A percentile compares a stretch with the other conserved stretches of the same genome.
These are phyloP conservation scores for Burhinus oedicnemus DNA, from an alignment of 2,113 vertebrate species.

Conservation along the genomic window DNA sequence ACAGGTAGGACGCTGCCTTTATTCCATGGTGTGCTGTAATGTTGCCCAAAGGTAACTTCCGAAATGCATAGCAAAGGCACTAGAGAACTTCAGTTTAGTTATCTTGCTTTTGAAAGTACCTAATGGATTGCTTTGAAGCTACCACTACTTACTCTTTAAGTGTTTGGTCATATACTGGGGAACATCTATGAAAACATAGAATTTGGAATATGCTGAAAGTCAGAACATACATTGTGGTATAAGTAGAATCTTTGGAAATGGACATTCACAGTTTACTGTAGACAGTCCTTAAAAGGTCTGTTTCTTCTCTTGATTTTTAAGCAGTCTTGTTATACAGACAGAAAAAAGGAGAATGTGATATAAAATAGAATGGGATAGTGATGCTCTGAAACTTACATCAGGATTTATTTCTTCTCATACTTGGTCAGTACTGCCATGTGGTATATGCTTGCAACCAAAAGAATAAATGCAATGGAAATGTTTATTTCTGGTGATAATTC, in stretches of 20 bases:
- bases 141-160: not conserved
- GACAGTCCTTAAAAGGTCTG: not conserved
- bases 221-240: not conserved
- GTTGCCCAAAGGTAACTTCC: not conserved
- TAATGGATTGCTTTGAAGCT: not conserved
- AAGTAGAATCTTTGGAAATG: not conserved
- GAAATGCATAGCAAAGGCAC: not conserved
- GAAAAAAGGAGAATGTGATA: not conserved
- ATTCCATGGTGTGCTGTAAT: not conserved
- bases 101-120: not conserved
- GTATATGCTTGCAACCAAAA: not conserved
- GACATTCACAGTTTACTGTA: not conserved
- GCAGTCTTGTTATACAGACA: not conserved
- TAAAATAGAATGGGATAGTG: not conserved
- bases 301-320: not conserved
- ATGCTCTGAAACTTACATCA: not conserved
- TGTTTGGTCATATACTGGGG: not conserved
- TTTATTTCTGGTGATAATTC: not conserved
- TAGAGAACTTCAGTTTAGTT: not conserved
- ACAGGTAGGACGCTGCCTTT: constrained; percentile 82
- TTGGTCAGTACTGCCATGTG: not conserved
- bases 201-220: not conserved
- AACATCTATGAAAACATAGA: not conserved
- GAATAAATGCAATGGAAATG: not conserved
- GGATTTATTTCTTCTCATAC: not conserved